Evolutionary conservation across 1,140 invertebrate genomes (phyloP).

Genomic region (Lepidurus apus): DNA sequence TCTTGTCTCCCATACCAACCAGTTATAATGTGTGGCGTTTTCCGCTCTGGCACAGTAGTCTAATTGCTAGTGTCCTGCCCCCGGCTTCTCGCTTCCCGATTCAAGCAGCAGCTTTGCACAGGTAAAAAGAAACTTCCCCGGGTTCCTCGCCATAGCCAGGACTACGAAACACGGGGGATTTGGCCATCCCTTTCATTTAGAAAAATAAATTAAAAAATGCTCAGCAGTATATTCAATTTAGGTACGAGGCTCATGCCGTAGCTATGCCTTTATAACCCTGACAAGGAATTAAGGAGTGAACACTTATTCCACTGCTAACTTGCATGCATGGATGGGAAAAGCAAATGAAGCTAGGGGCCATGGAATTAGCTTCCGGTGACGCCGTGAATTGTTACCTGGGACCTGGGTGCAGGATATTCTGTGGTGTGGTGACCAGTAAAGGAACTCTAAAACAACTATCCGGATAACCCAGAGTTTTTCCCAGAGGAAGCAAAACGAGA

Average conservation of each 20-base stretch:
- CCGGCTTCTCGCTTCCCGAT: background rate
- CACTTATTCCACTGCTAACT: background rate
- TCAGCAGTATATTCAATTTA: background rate
- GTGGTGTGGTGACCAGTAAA: background rate
- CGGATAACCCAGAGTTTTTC: no score
- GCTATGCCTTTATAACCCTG: background rate
- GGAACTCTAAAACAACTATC: background rate
- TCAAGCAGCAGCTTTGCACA: background rate
- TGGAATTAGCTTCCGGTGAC: constrained; percentile 6
- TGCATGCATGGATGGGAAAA: background rate
- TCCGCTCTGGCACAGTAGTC: constrained; percentile 20
- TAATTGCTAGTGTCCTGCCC: constrained; percentile 13
- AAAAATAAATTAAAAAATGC: no score
- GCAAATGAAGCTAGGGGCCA: background rate
- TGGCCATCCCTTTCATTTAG: no score
- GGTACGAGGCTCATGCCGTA: background rate
- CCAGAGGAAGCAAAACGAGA: background rate
- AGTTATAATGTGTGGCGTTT: constrained; percentile 5
- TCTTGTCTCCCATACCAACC: constrained; percentile 2
- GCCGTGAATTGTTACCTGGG: constrained; percentile 8
- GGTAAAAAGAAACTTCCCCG: background rate
- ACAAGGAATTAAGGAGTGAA: background rate
- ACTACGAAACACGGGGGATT: no score
- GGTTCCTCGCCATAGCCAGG: no score
- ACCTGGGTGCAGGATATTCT: background rate